Evolutionary conservation across 2,113 vertebrate species (phyloP), one percentile per base, ranked within the genome.

Genomic region (Cyanoramphus novaezelandiae): DNA sequence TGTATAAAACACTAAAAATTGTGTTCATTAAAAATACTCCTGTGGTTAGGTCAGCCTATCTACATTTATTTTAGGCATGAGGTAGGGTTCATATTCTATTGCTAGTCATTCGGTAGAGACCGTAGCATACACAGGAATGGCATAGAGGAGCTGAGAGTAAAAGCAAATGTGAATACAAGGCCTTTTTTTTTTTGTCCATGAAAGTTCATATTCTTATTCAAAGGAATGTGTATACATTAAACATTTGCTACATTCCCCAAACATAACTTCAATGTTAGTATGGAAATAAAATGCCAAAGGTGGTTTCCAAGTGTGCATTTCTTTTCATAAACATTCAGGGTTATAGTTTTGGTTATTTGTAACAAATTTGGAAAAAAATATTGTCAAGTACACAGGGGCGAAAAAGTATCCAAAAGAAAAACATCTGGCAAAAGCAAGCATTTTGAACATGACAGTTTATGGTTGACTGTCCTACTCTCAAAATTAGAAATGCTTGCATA

Each of bases 211-310:
- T 92, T 74, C 25, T 78, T 84, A 88, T 94, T 86, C 82, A 93
- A 86, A 88, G 47, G 63, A 93, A 93, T 90, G 72, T 64, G 31
- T 70, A 59, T 65, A 72, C 13, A 76, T 93, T 88, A 92, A 93
- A 94, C 41, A 88, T 93, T 94, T 96, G 41, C 59, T 85, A 70
- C 16, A 81, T 43, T 88, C 59, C 43, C 50, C 92, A 67, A 82
- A 82, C 46, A 86, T 60, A 84, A 49, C 47, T 85, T 93, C 70
- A 90, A 43, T 71, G 7, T 77, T 95, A 89, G 74, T 80, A 95
- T 29, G 88, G 62, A 97, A 88, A 39, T 47, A 71, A 96, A 95
- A 93, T 88, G 65, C 52, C 93, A 97, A 95, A 97, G 70, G 50
- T 76, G 86, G 62, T 67, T 97, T 96, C 69, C 57, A 79, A 95